Evolutionary conservation across 64 coral and sea anemone genomes (phyloP).

Genomic region (Pocillopora verrucosa): DNA sequence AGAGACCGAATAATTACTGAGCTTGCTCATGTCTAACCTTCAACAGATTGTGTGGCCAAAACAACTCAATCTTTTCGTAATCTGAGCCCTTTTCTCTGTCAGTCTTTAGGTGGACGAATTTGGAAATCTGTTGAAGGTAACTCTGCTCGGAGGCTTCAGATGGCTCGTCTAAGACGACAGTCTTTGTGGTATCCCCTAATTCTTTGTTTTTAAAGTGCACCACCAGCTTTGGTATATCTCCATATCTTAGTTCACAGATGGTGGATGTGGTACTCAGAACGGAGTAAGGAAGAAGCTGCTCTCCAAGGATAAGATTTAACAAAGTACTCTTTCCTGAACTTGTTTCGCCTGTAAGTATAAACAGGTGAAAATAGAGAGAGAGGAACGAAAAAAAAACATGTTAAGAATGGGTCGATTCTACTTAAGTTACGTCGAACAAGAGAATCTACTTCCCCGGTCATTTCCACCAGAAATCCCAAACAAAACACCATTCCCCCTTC

Average conservation of each 20-base stretch:
- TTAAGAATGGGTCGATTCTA: neutral
- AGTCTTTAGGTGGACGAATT: constrained; percentile 22
- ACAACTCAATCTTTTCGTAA: too few species aligned
- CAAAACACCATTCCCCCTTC: too few species aligned
- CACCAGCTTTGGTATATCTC: neutral
- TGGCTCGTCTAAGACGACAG: neutral
- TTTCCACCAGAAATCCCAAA: too few species aligned
- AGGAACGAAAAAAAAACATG: neutral
- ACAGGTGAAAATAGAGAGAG: neutral
- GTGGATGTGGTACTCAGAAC: constrained; percentile 50
- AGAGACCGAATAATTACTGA: too few species aligned
- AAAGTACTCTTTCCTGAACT: constrained; percentile 55
- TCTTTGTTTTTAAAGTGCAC: constrained; percentile 51
- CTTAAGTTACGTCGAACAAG: too few species aligned
- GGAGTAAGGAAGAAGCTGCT: constrained; percentile 39
- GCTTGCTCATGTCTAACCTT: too few species aligned
- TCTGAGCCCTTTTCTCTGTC: neutral
- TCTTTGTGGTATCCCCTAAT: constrained; percentile 6
- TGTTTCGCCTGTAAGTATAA: constrained; percentile 18
- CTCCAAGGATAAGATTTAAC: constrained; percentile 55
- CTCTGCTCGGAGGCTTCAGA: neutral
- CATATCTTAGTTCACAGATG: constrained; percentile 52
- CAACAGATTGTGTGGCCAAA: too few species aligned
- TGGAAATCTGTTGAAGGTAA: constrained; percentile 47
- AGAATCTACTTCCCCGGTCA: too few species aligned